A percentile compares a stretch with the other conserved stretches of the same genome.
Conservation (phyloP, 1,140 invertebrate genomes). For the Aphaenogaster ashmeadi region DNA sequence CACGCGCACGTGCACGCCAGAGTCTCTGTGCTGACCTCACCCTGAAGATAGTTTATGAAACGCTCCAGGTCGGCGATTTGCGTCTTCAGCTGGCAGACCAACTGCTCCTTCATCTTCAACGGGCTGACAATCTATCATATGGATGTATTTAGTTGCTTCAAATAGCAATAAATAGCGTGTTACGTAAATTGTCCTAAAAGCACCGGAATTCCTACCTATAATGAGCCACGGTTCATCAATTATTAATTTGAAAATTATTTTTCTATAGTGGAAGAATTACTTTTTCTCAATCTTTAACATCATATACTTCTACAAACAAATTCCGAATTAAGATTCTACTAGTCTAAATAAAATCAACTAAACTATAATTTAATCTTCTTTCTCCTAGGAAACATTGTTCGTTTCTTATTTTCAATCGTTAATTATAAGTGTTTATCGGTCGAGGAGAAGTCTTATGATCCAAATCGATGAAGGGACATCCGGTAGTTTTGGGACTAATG, state of each 20-base stretch:
- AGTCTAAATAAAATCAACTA: neutral
- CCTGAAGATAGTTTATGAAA: conserved; percentile 98
- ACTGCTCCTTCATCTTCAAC: conserved; percentile 97
- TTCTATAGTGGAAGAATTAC: neutral
- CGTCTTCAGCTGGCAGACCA: conserved; percentile 97
- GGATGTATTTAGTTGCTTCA: conserved; percentile 68
- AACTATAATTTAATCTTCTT: neutral
- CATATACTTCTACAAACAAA: neutral
- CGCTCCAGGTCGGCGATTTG: conserved; percentile 98
- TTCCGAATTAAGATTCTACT: neutral
- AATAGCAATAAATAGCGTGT: neutral
- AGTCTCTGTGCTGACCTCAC: conserved; percentile 88
- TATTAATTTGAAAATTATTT: neutral
- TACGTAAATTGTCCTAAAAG: neutral
- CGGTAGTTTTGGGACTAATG: neutral
- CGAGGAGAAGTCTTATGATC: neutral
- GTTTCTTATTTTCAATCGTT: neutral
- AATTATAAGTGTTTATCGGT: neutral
- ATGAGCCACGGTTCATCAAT: neutral
- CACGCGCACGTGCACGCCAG: conserved; percentile 89
- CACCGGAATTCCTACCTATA: neutral
- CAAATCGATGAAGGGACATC: neutral
- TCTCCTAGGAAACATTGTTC: neutral
- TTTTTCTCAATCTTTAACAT: conserved; percentile 5
- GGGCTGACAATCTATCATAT: conserved; percentile 94